phyloP scores from a whole-genome alignment of 2,888 invertebrate genomes.

The Dioctria linearis region DNA sequence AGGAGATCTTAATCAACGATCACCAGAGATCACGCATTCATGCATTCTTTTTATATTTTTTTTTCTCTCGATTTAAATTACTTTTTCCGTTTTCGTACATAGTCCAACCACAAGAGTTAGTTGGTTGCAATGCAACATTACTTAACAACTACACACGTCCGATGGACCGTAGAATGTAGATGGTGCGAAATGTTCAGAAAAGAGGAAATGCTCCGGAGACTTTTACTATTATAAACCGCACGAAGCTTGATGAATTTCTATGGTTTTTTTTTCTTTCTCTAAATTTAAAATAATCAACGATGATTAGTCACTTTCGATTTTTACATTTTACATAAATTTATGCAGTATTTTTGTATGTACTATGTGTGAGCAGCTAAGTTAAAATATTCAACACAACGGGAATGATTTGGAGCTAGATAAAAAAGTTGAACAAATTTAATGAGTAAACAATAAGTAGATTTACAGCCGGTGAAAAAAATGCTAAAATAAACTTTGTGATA shows the following conservation, averaged over 20 bases:
- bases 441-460: background rate
- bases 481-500: background rate
- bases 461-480: background rate
- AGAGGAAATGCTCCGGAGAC: constrained; percentile 38
- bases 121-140: constrained; percentile 19
- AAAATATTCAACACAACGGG: background rate
- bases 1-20: constrained; percentile 36
- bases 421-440: background rate
- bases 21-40: constrained; percentile 31
- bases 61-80: constrained; percentile 46
- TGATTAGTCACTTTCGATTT: constrained; percentile 44
- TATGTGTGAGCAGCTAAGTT: background rate
- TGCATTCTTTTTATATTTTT: constrained; percentile 23
- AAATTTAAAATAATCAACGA: constrained; percentile 8
- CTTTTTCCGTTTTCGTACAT: constrained; percentile 27
- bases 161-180: background rate
- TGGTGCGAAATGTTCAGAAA: constrained; percentile 40
- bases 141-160: background rate
- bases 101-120: constrained; percentile 13
- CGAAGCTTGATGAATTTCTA: constrained; percentile 1
- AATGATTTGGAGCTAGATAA: too few relatives aligned
- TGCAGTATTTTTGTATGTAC: too few relatives aligned
- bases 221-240: background rate
- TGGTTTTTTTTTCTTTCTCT: constrained; percentile 16
- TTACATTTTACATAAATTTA: background rate